A percentile compares a stretch with the other conserved stretches of the same genome.
These are phyloP conservation scores for Tychaedon coryphoeus DNA, from an alignment of 2,113 vertebrate species.

Conservation along the genomic window DNA sequence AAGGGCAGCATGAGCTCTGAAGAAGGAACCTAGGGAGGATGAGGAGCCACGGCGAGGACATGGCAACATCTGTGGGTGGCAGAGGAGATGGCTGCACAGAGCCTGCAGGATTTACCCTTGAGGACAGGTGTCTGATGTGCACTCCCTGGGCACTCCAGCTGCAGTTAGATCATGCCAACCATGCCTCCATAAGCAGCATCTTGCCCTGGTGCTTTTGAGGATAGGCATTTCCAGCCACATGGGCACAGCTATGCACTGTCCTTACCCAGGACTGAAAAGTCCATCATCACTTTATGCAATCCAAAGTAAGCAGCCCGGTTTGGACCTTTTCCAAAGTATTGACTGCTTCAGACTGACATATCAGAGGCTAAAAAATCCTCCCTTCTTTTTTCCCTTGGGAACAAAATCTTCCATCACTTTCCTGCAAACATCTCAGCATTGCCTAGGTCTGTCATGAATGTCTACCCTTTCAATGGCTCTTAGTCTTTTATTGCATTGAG, in stretches of 20 bases:
- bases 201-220: neutral
- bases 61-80: neutral
- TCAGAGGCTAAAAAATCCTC: neutral
- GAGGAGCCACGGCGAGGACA: fast-evolving
- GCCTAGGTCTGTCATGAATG: neutral
- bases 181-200: neutral
- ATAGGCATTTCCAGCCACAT: fast-evolving
- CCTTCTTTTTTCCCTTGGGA: neutral
- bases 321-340: neutral
- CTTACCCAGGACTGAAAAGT: neutral
- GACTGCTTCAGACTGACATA: neutral
- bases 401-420: neutral
- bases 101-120: neutral
- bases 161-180: fast-evolving
- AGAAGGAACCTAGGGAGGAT: neutral
- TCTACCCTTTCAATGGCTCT: neutral
- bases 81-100: neutral
- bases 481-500: neutral
- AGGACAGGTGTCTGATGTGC: neutral
- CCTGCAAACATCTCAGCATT: neutral
- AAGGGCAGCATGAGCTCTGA: neutral
- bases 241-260: neutral
- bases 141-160: neutral
- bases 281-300: neutral
- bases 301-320: neutral